Percentiles rank a stretch among this genome's conserved stretches.
phyloP scores from a whole-genome alignment of 2,888 invertebrate genomes.

The Mylabris sibirica region DNA sequence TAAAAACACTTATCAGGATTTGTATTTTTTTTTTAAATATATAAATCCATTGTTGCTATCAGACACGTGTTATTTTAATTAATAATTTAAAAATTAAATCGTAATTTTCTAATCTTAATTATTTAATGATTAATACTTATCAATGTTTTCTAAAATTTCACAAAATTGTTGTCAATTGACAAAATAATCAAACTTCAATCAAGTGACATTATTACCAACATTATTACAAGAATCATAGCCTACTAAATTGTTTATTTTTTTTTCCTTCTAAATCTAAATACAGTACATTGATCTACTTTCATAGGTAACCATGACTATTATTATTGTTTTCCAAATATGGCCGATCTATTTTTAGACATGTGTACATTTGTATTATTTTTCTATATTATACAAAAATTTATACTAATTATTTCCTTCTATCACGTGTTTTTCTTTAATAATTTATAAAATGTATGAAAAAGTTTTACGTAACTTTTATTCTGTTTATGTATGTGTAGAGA shows the following conservation, averaged over 20 bases:
- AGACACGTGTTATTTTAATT: too few relatives aligned
- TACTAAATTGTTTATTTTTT: not conserved
- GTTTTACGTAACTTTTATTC: constrained; percentile 4
- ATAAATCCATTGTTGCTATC: too few relatives aligned
- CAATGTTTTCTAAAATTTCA: too few relatives aligned
- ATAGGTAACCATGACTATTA: not conserved
- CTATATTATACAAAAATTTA: not conserved
- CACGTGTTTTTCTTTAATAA: not conserved
- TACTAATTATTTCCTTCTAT: not conserved
- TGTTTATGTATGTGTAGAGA: too few relatives aligned
- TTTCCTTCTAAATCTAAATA: not conserved
- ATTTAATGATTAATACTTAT: too few relatives aligned
- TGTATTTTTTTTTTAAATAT: too few relatives aligned
- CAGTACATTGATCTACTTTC: constrained; percentile 2
- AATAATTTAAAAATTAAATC: too few relatives aligned
- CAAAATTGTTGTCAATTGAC: too few relatives aligned
- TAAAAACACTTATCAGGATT: not conserved
- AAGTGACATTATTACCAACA: not conserved
- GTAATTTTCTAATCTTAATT: too few relatives aligned
- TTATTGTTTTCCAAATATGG: constrained; percentile 2
- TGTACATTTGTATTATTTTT: not conserved
- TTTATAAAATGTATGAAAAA: not conserved
- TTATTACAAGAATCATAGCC: not conserved
- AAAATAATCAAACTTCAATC: not conserved
- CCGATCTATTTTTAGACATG: constrained; percentile 6